Evolutionary conservation across 2,888 invertebrate genomes (phyloP).

Genomic region (Lycaena phlaeas): DNA sequence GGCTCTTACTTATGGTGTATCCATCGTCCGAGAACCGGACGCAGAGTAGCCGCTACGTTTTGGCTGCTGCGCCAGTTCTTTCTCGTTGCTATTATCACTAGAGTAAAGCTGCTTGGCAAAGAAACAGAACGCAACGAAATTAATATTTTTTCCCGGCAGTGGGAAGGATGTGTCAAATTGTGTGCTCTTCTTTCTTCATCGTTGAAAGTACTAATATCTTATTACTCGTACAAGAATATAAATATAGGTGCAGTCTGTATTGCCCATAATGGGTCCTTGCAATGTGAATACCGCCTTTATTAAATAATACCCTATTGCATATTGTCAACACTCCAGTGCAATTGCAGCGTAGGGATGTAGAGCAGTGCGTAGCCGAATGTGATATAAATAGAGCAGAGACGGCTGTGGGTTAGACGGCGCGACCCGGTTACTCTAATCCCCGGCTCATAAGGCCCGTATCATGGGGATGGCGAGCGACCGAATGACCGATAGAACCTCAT

Average conservation of each 20-base stretch:
- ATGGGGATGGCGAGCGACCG: neutral
- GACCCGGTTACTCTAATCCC: conserved; percentile 49
- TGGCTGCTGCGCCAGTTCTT: no score
- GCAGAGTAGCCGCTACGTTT: no score
- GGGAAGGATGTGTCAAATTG: no score
- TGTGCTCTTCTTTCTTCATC: no score
- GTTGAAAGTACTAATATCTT: neutral
- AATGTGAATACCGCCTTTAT: conserved; percentile 10
- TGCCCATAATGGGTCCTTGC: neutral
- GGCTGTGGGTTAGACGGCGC: conserved; percentile 27
- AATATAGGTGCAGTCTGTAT: neutral
- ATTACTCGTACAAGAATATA: neutral
- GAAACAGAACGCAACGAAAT: no score
- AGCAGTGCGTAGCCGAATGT: conserved; percentile 27
- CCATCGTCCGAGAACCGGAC: no score
- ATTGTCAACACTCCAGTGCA: conserved; percentile 25
- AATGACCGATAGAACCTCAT: no score
- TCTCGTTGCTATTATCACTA: no score
- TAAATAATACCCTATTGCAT: conserved; percentile 21
- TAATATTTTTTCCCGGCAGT: no score
- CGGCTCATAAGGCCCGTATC: conserved; percentile 1
- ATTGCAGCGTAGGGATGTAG: conserved; percentile 25
- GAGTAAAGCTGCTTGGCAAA: no score
- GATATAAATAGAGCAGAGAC: conserved; percentile 38
- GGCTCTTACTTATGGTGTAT: no score